Evolutionary conservation across 2,113 vertebrate species (phyloP).

Genomic region (Carassius carassius): DNA sequence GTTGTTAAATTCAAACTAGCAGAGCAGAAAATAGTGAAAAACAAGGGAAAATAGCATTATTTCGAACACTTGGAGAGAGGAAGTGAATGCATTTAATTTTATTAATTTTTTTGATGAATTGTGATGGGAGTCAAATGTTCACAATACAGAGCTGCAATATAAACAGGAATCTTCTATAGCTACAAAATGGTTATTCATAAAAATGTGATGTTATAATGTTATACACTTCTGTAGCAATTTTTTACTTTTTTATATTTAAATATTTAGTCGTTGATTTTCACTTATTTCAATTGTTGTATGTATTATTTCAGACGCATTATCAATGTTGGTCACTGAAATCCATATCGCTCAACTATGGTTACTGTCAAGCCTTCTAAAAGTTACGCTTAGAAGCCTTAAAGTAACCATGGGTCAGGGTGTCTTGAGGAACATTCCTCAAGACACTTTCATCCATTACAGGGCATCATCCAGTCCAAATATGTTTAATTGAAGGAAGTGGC

Average conservation of each 20-base stretch:
- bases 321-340: neutral
- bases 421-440: neutral
- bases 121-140: neutral
- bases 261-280: too few relatives aligned
- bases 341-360: neutral
- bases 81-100: neutral
- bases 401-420: too few relatives aligned
- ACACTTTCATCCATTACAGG: too few relatives aligned
- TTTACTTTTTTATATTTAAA: too few relatives aligned
- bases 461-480: neutral
- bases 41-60: slow-evolving; percentile 6
- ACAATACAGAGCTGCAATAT: neutral
- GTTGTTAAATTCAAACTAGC: slow-evolving; percentile 5
- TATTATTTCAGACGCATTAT: neutral
- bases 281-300: too few relatives aligned
- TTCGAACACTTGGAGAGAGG: slow-evolving; percentile 7
- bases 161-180: neutral
- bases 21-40: neutral
- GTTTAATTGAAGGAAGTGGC: neutral
- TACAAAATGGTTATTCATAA: neutral
- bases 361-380: too few relatives aligned
- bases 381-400: too few relatives aligned
- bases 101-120: neutral
- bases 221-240: too few relatives aligned
- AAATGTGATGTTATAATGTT: neutral